Percentiles rank a stretch among this genome's conserved stretches.
Conservation (phyloP, 2,888 invertebrate species). For the Hemaris fuciformis region DNA sequence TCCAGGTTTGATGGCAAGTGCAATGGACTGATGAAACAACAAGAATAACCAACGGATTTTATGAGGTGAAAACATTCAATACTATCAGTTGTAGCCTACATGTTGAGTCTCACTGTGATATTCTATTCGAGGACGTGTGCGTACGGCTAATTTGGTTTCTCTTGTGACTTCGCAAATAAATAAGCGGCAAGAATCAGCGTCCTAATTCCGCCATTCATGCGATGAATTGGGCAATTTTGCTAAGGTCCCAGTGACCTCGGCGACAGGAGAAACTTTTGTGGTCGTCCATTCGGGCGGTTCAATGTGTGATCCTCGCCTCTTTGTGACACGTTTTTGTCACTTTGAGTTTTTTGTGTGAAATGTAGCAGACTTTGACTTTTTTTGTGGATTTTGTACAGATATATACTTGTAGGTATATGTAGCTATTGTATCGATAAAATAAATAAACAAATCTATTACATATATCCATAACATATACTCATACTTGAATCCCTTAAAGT, state of each 20-base stretch:
- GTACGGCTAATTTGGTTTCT: slow-evolving; percentile 42
- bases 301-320: slow-evolving; percentile 21
- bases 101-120: neutral
- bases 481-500: too few species aligned
- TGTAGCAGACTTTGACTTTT: neutral
- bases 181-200: slow-evolving; percentile 33
- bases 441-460: too few species aligned
- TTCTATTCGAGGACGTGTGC: neutral
- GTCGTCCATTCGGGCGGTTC: slow-evolving; percentile 21
- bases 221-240: slow-evolving; percentile 52
- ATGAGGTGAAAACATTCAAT: too few species aligned
- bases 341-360: neutral
- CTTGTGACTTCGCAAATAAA: slow-evolving; percentile 39
- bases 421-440: too few species aligned
- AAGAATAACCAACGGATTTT: too few species aligned
- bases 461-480: too few species aligned
- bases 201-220: slow-evolving; percentile 51
- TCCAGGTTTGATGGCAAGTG: too few species aligned
- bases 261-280: slow-evolving; percentile 33
- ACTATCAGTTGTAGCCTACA: neutral
- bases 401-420: too few species aligned
- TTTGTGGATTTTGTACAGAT: neutral
- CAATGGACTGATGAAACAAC: too few species aligned
- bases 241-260: slow-evolving; percentile 33
- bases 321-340: slow-evolving; percentile 21